Conservation (phyloP, 2,888 invertebrate genomes). For the Drosophila monieri region DNA sequence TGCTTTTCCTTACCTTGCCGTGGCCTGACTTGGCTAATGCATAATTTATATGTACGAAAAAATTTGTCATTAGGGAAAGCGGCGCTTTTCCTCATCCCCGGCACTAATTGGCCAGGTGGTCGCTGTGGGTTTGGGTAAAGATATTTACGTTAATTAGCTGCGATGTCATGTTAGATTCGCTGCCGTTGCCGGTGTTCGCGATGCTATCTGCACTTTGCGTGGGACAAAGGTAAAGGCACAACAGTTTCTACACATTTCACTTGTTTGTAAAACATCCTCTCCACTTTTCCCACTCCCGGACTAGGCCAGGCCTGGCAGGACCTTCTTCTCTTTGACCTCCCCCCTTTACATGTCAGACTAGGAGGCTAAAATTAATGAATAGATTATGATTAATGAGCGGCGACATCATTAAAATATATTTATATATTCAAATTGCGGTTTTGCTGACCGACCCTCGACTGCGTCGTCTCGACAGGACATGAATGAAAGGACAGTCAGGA, state of each 20-base stretch:
- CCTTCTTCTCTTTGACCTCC: background rate
- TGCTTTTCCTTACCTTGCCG: background rate
- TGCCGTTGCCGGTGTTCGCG: constrained; percentile 27
- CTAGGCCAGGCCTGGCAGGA: background rate
- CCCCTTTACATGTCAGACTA: constrained; percentile 63
- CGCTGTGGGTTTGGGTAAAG: constrained; percentile 27
- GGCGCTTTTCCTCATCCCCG: constrained; percentile 21
- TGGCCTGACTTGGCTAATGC: constrained; percentile 57
- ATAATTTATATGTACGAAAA: constrained; percentile 64
- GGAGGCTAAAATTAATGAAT: constrained; percentile 74
- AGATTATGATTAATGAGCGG: constrained; percentile 79
- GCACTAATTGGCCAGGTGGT: constrained; percentile 74
- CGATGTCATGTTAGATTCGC: constrained; percentile 64
- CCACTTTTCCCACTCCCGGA: background rate
- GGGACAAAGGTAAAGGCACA: constrained; percentile 61
- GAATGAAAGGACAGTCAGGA: constrained; percentile 24
- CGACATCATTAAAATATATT: constrained; percentile 79
- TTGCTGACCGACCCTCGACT: constrained; percentile 59
- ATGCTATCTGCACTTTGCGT: constrained; percentile 65
- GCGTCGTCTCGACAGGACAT: constrained; percentile 36
- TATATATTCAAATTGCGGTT: constrained; percentile 78
- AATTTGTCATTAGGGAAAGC: constrained; percentile 75
- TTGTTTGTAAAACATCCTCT: constrained; percentile 44
- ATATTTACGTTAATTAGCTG: constrained; percentile 73
- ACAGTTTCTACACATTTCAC: constrained; percentile 56